These are phyloP conservation scores for Notarius quadriscutis DNA, from an alignment of 2,113 vertebrate genomes.

Conservation along the genomic window DNA sequence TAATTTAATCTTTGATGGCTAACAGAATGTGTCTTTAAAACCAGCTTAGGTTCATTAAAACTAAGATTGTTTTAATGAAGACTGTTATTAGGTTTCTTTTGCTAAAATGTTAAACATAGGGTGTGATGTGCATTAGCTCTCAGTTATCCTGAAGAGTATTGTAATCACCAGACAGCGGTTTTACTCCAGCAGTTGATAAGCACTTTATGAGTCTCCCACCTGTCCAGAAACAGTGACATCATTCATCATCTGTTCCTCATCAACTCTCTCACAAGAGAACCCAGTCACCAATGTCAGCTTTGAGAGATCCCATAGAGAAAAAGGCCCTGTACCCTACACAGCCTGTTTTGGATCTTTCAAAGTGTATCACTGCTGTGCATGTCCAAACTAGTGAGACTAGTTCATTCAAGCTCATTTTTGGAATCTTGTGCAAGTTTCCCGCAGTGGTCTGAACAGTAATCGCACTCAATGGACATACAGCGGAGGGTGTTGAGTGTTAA, in stretches of 20 bases:
- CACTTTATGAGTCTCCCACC: constrained; percentile 67
- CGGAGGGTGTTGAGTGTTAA: constrained; percentile 44
- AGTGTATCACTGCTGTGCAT: neutral
- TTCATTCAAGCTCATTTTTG: constrained; percentile 10
- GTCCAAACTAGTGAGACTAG: constrained; percentile 15
- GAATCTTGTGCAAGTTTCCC: constrained; percentile 9
- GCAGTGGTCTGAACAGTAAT: constrained; percentile 24
- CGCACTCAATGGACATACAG: constrained; percentile 26
- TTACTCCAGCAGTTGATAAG: constrained; percentile 50
- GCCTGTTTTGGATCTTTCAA: neutral
- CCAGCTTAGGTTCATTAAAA: neutral
- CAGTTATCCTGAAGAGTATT: constrained; percentile 12
- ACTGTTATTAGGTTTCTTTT: neutral
- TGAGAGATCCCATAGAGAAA: neutral
- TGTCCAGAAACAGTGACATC: constrained; percentile 44
- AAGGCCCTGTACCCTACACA: constrained; percentile 4
- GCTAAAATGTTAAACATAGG: neutral
- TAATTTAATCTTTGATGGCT: neutral
- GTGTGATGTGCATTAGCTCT: neutral
- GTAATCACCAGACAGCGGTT: constrained; percentile 14
- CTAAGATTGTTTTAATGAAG: neutral
- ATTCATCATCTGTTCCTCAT: constrained; percentile 38
- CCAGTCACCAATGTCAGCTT: neutral
- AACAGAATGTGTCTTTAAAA: neutral
- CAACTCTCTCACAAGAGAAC: constrained; percentile 20